phyloP scores from a whole-genome alignment of 23 tunicate genomes.

The Ascidia mentula region DNA sequence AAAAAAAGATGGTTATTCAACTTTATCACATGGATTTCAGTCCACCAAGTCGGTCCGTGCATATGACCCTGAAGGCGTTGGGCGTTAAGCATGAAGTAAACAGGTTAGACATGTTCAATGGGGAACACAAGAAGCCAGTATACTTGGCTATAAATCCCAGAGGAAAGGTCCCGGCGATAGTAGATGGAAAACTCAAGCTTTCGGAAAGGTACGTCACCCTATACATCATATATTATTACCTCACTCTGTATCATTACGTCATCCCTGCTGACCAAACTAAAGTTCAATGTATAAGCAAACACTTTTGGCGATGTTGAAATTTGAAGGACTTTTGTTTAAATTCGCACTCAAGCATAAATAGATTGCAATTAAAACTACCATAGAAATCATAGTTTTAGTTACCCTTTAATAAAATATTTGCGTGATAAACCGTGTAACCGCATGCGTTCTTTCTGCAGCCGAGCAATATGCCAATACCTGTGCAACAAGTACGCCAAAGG shows the following conservation, averaged over 20 bases:
- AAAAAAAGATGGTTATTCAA: not conserved
- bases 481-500: slow-evolving; percentile 53
- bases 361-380: too few species aligned
- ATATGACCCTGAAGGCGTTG: slow-evolving; percentile 20
- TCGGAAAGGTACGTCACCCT: slow-evolving; percentile 48
- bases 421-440: too few species aligned
- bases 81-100: slow-evolving; percentile 2
- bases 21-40: slow-evolving; percentile 3
- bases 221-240: too few species aligned
- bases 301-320: too few species aligned
- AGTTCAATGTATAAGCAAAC: too few species aligned
- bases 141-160: slow-evolving; percentile 33
- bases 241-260: too few species aligned
- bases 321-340: too few species aligned
- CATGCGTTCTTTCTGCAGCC: too few species aligned
- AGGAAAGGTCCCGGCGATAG: slow-evolving; percentile 37
- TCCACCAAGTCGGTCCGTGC: slow-evolving; percentile 25
- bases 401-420: too few species aligned
- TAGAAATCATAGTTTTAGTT: too few species aligned
- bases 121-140: slow-evolving; percentile 19
- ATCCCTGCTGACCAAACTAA: too few species aligned
- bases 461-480: slow-evolving; percentile 63
- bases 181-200: slow-evolving; percentile 21
- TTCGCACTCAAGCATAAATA: too few species aligned
- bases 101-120: slow-evolving; percentile 14